These are phyloP conservation scores for Melinopterus prodromus DNA, from an alignment of 2,888 invertebrate species.

Conservation along the genomic window DNA sequence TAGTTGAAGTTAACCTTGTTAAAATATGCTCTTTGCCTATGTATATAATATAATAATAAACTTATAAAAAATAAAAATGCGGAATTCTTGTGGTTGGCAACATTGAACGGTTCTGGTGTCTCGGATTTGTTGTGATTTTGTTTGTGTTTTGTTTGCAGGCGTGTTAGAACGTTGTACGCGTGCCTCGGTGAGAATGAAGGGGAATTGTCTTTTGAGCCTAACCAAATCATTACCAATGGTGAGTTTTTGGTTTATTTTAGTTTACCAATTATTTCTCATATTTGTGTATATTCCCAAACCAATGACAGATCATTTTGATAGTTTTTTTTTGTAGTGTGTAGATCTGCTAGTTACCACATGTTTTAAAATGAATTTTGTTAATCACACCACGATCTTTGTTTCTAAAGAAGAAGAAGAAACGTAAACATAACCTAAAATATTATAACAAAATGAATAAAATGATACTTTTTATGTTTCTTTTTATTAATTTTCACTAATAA, in stretches of 20 bases:
- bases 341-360: too few species aligned
- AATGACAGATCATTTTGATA: too few species aligned
- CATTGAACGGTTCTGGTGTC: background rate
- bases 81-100: background rate
- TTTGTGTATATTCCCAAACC: conserved; percentile 15
- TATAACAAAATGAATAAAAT: conserved; percentile 7
- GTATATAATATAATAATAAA: too few species aligned
- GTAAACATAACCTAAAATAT: background rate
- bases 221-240: conserved; percentile 98
- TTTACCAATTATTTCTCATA: conserved; percentile 8
- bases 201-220: conserved; percentile 97
- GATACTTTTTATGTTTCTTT: too few species aligned
- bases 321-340: too few species aligned
- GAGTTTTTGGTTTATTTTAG: conserved; percentile 51
- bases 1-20: too few species aligned
- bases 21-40: too few species aligned
- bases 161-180: conserved; percentile 94
- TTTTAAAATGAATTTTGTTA: too few species aligned
- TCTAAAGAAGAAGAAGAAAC: background rate
- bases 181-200: conserved; percentile 97
- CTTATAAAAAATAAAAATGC: too few species aligned
- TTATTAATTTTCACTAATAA: too few species aligned
- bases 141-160: conserved; percentile 60
- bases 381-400: too few species aligned
- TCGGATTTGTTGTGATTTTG: conserved; percentile 22